Conservation (phyloP, 1,140 invertebrate species). For the Drosophila kohkoa region DNA sequence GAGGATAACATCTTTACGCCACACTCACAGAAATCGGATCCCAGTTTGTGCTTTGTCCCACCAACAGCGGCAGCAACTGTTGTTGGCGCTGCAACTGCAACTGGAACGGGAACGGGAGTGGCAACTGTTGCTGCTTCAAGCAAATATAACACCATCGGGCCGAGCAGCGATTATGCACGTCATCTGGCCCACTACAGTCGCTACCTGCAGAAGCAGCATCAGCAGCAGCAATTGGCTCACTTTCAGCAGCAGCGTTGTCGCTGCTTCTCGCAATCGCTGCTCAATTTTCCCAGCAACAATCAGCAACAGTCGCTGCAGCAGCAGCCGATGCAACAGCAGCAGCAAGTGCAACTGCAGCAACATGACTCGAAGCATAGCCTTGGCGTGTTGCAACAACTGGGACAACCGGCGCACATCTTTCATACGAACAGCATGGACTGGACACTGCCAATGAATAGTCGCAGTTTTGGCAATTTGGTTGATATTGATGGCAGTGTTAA, state of each 20-base stretch:
- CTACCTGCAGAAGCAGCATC: slow-evolving; percentile 77
- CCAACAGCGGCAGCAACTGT: slow-evolving; percentile 23
- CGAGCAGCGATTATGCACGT: slow-evolving; percentile 78
- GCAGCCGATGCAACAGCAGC: slow-evolving; percentile 22
- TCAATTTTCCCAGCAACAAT: slow-evolving; percentile 71
- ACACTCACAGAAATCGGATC: slow-evolving; percentile 78
- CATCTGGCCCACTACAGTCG: slow-evolving; percentile 77
- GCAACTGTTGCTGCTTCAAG: slow-evolving; percentile 23
- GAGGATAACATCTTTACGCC: slow-evolving; percentile 74
- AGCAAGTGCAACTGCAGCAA: slow-evolving; percentile 35
- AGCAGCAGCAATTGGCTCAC: slow-evolving; percentile 72
- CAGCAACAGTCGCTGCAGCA: slow-evolving; percentile 54
- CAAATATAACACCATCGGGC: slow-evolving; percentile 83
- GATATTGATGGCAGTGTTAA: slow-evolving; percentile 65
- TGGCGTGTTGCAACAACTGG: slow-evolving; percentile 41
- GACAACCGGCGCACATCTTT: slow-evolving; percentile 59
- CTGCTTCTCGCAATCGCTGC: slow-evolving; percentile 80
- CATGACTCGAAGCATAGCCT: slow-evolving; percentile 18
- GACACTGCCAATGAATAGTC: slow-evolving; percentile 74
- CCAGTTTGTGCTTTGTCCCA: slow-evolving; percentile 72
- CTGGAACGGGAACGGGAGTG: slow-evolving; percentile 13
- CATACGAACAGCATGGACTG: slow-evolving; percentile 77
- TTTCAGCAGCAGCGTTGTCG: slow-evolving; percentile 77
- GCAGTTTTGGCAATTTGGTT: slow-evolving; percentile 79
- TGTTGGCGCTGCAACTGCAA: slow-evolving; percentile 18